phyloP scores from a whole-genome alignment of 2,797 vertebrate species.

The Paramormyrops hopkinsi region DNA sequence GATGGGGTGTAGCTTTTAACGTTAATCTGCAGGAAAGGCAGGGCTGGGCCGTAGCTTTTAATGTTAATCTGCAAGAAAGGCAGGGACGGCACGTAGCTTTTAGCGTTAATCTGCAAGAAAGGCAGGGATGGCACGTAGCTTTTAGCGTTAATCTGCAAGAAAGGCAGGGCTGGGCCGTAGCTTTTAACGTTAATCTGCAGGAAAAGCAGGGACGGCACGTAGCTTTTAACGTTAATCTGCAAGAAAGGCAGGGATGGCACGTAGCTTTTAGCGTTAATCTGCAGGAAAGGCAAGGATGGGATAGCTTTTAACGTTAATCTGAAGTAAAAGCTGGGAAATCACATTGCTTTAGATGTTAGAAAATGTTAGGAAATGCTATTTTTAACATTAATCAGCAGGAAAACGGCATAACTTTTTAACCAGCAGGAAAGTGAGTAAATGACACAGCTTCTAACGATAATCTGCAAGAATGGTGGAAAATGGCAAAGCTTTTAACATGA shows the following conservation, averaged over 20 bases:
- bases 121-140: neutral
- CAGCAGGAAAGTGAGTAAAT: neutral
- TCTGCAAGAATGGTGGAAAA: slow-evolving; percentile 32
- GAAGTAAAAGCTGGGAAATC: neutral
- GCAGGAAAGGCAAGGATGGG: neutral
- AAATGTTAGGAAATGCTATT: neutral
- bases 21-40: neutral
- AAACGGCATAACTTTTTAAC: neutral
- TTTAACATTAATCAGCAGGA: neutral
- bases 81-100: neutral
- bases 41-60: neutral
- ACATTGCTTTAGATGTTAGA: neutral
- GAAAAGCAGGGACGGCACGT: neutral
- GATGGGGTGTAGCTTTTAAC: neutral
- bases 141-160: neutral
- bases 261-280: slow-evolving; percentile 29
- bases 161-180: slow-evolving; percentile 29
- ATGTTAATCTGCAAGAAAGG: neutral
- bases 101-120: neutral
- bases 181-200: slow-evolving; percentile 24
- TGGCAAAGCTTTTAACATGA: slow-evolving; percentile 31
- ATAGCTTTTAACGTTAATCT: neutral
- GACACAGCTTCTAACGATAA: neutral
- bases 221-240: neutral
- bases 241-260: slow-evolving; percentile 18